Evolutionary conservation across 2,797 vertebrate species (phyloP).

Genomic region (Microctenopoma steveboyesi): DNA sequence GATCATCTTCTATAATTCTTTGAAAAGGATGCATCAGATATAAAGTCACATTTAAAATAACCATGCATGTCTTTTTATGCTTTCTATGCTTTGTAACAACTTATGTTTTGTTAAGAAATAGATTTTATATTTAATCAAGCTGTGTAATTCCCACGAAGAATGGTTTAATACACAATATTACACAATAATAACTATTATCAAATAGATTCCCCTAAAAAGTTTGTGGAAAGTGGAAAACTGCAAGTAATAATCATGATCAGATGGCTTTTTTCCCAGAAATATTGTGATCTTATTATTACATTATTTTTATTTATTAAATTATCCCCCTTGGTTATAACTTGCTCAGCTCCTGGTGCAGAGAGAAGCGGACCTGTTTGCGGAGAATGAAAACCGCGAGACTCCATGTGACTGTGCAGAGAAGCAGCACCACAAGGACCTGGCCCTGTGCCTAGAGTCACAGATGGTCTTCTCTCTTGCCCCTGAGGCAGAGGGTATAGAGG

Average conservation of each 20-base stretch:
- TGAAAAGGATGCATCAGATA: constrained; percentile 4
- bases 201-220: background rate
- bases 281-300: background rate
- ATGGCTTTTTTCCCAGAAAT: background rate
- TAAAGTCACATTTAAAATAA: constrained; percentile 1
- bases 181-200: background rate
- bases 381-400: constrained; percentile 98
- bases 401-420: constrained; percentile 99
- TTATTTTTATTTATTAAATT: background rate
- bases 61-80: too few species aligned
- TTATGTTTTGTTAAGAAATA: background rate
- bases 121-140: background rate
- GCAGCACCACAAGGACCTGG: constrained; percentile 97
- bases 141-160: constrained; percentile 1
- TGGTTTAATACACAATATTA: background rate
- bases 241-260: background rate
- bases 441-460: constrained; percentile 97
- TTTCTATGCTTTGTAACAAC: too few species aligned
- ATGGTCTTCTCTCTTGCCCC: constrained; percentile 99
- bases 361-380: constrained; percentile 94
- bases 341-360: constrained; percentile 90
- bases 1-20: constrained; percentile 9
- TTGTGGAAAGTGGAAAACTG: background rate
- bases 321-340: constrained; percentile 10
- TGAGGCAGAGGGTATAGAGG: constrained; percentile 94